Conservation (phyloP, 1,140 invertebrate genomes). For the Diprion similis region DNA sequence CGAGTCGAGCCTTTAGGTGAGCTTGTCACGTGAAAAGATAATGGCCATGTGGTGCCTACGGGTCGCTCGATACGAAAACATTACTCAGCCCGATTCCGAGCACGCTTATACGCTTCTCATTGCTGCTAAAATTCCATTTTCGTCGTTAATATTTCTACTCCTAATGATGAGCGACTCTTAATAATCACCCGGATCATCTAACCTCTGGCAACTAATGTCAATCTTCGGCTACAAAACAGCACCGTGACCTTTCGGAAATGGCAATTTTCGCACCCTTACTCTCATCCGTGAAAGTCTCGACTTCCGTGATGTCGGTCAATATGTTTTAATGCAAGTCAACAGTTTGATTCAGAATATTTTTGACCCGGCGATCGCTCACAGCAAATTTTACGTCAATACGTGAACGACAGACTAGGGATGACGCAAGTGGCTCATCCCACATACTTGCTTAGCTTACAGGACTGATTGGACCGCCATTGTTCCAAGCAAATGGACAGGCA, state of each 20-base stretch:
- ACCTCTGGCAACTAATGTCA: too few species aligned
- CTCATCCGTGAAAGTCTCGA: too few species aligned
- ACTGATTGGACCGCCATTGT: constrained; percentile 12
- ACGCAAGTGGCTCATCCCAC: constrained; percentile 10
- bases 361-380: too few species aligned
- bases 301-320: too few species aligned
- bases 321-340: too few species aligned
- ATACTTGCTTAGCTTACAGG: not conserved
- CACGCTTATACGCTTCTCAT: not conserved
- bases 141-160: not conserved
- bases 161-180: not conserved
- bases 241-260: too few species aligned
- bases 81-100: not conserved
- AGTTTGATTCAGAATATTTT: too few species aligned
- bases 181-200: not conserved
- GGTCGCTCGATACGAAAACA: constrained; percentile 1
- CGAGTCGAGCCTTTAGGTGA: not conserved
- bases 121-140: not conserved
- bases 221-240: too few species aligned
- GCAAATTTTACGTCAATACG: too few species aligned
- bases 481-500: not conserved
- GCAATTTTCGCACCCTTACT: too few species aligned
- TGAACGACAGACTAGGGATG: not conserved
- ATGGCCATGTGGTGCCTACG: not conserved
- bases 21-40: constrained; percentile 1